Evolutionary conservation across 2,797 vertebrate genomes (phyloP), one percentile per base, ranked within the genome.

Genomic region (Acropternis orthonyx): DNA sequence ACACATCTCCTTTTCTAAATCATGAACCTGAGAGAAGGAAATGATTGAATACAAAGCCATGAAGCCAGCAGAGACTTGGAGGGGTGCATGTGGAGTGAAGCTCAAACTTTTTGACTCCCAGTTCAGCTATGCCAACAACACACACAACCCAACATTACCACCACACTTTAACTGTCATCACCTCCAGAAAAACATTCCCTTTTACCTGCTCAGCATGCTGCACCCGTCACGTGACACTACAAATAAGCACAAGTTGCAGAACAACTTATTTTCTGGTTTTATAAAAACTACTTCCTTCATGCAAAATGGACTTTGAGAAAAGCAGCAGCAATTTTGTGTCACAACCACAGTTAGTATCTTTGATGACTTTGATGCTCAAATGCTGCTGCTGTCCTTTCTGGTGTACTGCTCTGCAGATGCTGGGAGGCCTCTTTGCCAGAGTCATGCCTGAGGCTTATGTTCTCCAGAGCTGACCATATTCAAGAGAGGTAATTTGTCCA

Each of bases 401-500:
- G 21, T 27, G 37, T 41, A 78, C 54, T 72, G 78, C 52, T 80
- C n/a, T 85, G 41, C 59, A 82, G 67, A 52, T 74, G 52, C 43
- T 55, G 36, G 12, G n/a, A 84, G 44, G 43, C 43, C 48, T 49
- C 66, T 61, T 66, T 67, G 30, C 41, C 41, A 63, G 46, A 89
- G 72, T 48, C 0, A 0, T 69, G 46, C 66, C 59, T 1, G 4
- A 73, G 52, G 52, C 52, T 83, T 24, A 14, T 0, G 14, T 21
- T 20, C 32, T 84, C 56, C 44, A 55, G 51, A 90, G 51, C 7
- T 59, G 69, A 69, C 36, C 3, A 7, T 4, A 65, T 55, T 34
- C 0, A 0, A 86, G 28, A 69, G 0, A 68, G 28, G 43, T 9
- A 62, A 37, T 71, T 72, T 3, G 6, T 56, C 34, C 48, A 67